Evolutionary conservation across 2,888 invertebrate species (phyloP), one percentile per base, ranked within the genome.

Genomic region (Baccha elongata): DNA sequence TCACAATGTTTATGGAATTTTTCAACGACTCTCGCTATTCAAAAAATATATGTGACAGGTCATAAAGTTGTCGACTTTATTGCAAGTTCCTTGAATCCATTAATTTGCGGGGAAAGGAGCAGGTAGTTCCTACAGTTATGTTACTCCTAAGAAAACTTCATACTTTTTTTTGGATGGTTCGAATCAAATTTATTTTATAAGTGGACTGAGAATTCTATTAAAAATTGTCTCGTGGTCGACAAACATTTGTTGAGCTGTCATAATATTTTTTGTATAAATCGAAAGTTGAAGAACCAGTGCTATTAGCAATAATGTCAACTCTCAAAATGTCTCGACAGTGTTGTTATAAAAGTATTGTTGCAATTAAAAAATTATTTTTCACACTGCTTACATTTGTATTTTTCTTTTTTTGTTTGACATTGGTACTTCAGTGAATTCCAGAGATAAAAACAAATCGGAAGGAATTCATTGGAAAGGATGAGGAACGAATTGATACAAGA

Each of bases 51-150:
- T n/a, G n/a, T n/a, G n/a, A 10, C 52, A 35, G 2, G 55, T 42
- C 65, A 50, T 74, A 65, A 65, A 74, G 46, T 32, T 48, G 40
- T 58, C 42, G 8, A 50, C 21, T 65, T 74, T 58, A 74, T 74
- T 58, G 40, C n/a, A 32, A 74, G 46, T 74, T 74, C 55, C 32
- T 2, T 65, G 55, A 74, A 74, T 65, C n/a, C 73, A 74, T 65
- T 55, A 58, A 10, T 8, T 17, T 29, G 10, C 7, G 7, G 1
- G 1, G 15, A 42, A 1, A 8, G 5, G 11, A 1, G 42, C 32
- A 35, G 52, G 32, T 52, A 52, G 52, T 32, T 32, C 48, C 23
- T n/a, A 23, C n/a, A n/a, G 6, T 8, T 23, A 23, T 48, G n/a
- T n/a, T n/a, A 3, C 13, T 48, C 13, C 46, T n/a, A 2, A n/a